phyloP scores from a whole-genome alignment of 2,113 vertebrate species.

The Gallinago paraguaiae region DNA sequence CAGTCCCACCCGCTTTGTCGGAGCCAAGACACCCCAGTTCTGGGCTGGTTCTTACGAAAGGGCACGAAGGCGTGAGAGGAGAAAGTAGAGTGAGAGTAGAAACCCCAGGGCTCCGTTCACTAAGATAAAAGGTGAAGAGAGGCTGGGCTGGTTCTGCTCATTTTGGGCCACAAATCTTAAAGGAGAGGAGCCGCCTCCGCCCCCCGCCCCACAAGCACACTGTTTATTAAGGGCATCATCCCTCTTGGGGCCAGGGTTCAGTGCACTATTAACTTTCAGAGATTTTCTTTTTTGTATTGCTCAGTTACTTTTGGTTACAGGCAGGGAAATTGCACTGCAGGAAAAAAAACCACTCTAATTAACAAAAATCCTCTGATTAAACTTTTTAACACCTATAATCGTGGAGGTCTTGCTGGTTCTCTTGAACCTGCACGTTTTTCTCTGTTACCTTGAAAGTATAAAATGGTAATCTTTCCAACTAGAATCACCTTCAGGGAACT shows the following conservation, averaged over 20 bases:
- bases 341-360: background rate
- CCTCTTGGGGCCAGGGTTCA: background rate
- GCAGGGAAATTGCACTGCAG: background rate
- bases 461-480: constrained; percentile 35
- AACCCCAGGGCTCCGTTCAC: background rate
- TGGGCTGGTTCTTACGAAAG: background rate
- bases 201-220: background rate
- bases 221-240: fast-evolving
- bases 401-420: background rate
- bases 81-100: background rate
- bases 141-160: background rate
- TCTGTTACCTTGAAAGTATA: background rate
- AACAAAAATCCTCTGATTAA: background rate
- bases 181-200: background rate
- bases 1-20: fast-evolving
- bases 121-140: background rate
- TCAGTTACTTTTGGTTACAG: background rate
- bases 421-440: background rate
- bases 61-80: background rate
- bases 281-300: background rate
- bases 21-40: background rate
- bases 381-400: background rate
- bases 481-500: constrained; percentile 31
- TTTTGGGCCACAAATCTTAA: background rate
- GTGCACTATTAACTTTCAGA: background rate